These are phyloP conservation scores for Oostethus manadensis DNA, from an alignment of 2,113 vertebrate genomes.

Conservation along the genomic window DNA sequence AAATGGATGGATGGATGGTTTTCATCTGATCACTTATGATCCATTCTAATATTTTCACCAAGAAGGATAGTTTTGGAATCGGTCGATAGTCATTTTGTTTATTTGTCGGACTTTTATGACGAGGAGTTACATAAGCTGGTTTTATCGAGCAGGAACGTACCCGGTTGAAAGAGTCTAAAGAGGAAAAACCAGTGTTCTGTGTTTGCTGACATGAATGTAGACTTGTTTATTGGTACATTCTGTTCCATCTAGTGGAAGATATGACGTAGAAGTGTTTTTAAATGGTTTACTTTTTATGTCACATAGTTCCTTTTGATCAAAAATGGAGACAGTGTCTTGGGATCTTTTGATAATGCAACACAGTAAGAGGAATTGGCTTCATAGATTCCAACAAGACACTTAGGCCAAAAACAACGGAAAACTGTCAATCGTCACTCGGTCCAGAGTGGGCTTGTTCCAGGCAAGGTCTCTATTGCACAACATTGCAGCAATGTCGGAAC, in stretches of 20 bases:
- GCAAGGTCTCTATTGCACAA: too few relatives aligned
- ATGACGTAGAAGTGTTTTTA: background rate
- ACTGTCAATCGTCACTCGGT: too few relatives aligned
- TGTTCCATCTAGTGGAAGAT: background rate
- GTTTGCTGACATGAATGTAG: background rate
- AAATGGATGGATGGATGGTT: too few relatives aligned
- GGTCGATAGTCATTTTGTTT: background rate
- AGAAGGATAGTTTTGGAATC: background rate
- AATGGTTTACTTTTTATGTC: background rate
- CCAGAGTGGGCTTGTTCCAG: too few relatives aligned
- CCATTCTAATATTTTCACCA: background rate
- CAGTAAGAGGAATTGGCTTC: too few relatives aligned
- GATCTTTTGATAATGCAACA: too few relatives aligned
- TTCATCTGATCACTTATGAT: background rate
- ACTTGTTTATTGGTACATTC: background rate
- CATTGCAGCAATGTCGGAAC: too few relatives aligned
- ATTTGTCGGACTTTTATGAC: background rate
- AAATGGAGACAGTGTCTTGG: background rate
- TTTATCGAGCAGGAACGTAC: background rate
- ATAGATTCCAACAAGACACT: too few relatives aligned
- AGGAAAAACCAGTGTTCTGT: background rate
- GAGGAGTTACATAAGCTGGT: background rate
- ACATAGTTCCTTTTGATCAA: background rate
- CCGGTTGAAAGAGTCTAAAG: slow-evolving; percentile 5
- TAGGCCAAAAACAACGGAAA: too few relatives aligned